These are phyloP conservation scores for Ariolimax columbianus DNA, from an alignment of 2,888 invertebrate genomes.

Conservation along the genomic window DNA sequence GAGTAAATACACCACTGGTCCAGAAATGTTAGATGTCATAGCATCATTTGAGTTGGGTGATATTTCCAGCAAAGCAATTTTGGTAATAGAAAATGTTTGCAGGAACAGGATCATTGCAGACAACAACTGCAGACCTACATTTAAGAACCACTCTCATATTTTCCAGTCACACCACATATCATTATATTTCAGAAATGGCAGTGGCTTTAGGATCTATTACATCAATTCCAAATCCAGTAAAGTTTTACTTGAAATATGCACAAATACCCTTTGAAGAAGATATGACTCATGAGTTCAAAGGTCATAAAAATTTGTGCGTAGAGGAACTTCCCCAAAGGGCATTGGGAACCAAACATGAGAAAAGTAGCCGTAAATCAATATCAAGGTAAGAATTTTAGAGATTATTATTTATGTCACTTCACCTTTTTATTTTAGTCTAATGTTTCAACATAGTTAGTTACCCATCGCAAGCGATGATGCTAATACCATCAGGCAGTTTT, in stretches of 20 bases:
- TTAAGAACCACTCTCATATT: too few relatives aligned
- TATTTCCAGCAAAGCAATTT: too few relatives aligned
- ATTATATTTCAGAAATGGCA: neutral
- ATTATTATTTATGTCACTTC: too few relatives aligned
- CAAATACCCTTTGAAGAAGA: constrained; percentile 74
- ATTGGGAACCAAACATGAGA: constrained; percentile 57
- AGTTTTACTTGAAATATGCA: constrained; percentile 18
- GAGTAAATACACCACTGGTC: too few relatives aligned
- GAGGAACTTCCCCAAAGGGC: constrained; percentile 74
- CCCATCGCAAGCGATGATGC: too few relatives aligned
- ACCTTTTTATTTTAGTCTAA: too few relatives aligned
- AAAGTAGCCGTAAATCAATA: constrained; percentile 60
- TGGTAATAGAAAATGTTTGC: too few relatives aligned
- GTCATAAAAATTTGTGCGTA: constrained; percentile 69
- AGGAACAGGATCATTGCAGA: neutral
- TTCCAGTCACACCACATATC: neutral
- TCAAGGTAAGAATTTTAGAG: constrained; percentile 62
- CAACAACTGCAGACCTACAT: too few relatives aligned
- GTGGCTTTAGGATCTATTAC: neutral
- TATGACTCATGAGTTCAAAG: constrained; percentile 75
- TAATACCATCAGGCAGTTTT: too few relatives aligned
- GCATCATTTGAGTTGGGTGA: too few relatives aligned
- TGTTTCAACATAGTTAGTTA: too few relatives aligned
- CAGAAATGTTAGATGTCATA: too few relatives aligned
- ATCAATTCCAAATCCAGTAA: neutral